Conservation (phyloP, 2,888 invertebrate species). For the Caprella mutica region DNA sequence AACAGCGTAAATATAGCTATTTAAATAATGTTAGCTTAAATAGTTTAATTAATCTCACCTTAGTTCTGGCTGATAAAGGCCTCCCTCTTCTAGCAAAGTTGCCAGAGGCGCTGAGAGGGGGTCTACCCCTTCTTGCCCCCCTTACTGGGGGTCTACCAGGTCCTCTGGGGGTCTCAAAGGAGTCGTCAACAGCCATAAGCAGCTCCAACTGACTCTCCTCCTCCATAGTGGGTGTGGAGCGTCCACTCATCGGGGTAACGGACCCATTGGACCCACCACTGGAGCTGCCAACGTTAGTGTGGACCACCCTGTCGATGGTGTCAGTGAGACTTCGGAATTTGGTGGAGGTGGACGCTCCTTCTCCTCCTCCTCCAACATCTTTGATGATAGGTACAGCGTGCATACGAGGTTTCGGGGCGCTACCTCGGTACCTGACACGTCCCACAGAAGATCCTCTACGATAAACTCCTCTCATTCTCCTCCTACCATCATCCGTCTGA, state of each 20-base stretch:
- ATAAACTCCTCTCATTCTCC: too few species aligned
- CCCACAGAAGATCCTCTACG: too few species aligned
- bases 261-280: not conserved
- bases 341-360: too few species aligned
- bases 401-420: slow-evolving; percentile 3
- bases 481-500: too few species aligned
- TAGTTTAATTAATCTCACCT: too few species aligned
- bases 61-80: not conserved
- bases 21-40: too few species aligned
- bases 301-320: not conserved
- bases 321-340: not conserved
- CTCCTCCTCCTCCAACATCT: too few species aligned
- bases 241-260: not conserved
- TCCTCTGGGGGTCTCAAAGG: slow-evolving; percentile 2
- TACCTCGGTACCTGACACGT: too few species aligned
- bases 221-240: not conserved
- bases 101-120: not conserved
- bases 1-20: too few species aligned
- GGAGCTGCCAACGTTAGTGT: not conserved
- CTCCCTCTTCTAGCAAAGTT: not conserved
- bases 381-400: slow-evolving; percentile 7
- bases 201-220: not conserved
- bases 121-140: slow-evolving; percentile 1
- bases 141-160: not conserved
- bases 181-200: not conserved